Base-by-base conservation (phyloP, 2,888 invertebrate genomes). In the Teleiodes luculella region DNA sequence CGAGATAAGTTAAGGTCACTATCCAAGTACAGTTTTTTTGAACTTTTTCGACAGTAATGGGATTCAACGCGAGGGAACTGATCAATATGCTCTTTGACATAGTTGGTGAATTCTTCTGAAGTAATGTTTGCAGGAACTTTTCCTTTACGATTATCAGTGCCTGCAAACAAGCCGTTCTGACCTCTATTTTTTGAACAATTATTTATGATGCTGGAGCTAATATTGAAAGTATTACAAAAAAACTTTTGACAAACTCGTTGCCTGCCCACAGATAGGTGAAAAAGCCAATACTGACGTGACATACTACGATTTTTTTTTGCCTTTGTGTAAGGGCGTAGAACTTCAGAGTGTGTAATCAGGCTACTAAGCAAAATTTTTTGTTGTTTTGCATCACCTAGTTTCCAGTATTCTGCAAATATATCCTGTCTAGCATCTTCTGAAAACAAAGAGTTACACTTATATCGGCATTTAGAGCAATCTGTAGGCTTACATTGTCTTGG, bases 61-160 rank as follows among this genome's bases (percentile, higher is more conserved):
- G 49, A 49, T 24, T 49, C 49, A 13, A 49, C 20, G 6, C 49
- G 16, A 28, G 37, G 35, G 11, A 36, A 49, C 49, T 24, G 16
- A 36, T 49, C 30, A n/a, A 49, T 49, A 37, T 49, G 49, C 20
- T 49, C 20, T 49, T 20, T 49, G 7, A 49, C 49, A 49, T 49
- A 49, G 20, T 49, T 49, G 18, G 16, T 49, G 36, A 28, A 18
- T 31, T 37, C 49, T 36, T 36, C 49, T 13, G 49, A 24, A 49
- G 49, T 49, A n/a, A 20, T 49, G 49, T 49, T 49, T 20, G 20
- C 49, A 36, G 49, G 49, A 35, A 36, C 36, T 11, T 14, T 13
- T 31, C 47, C 47, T 31, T 31, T 47, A 5, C 49, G 49, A 24
- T 49, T 6, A 36, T 49, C 49, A 36, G 11, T n/a, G 13, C 20